Conservation (phyloP, 2,113 vertebrate genomes). For the Silurus asotus region DNA sequence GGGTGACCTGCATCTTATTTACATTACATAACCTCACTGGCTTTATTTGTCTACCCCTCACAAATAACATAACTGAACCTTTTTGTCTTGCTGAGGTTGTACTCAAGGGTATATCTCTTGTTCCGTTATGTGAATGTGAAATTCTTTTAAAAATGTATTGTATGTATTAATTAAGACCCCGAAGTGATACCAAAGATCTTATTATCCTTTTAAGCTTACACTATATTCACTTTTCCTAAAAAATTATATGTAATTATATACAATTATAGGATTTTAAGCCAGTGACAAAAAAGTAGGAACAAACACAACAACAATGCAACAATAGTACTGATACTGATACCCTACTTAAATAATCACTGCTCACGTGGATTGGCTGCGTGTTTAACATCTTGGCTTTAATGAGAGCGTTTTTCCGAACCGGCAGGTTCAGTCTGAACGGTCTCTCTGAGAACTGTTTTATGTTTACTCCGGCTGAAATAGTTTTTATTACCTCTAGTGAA, state of each 20-base stretch:
- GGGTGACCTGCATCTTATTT: conserved; percentile 3
- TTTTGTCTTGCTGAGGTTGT: background rate
- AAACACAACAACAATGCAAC: background rate
- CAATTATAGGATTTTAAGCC: no score
- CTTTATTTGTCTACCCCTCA: background rate
- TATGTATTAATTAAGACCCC: background rate
- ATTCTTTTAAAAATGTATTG: background rate
- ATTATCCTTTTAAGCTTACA: background rate
- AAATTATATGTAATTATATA: background rate
- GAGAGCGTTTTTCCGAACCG: background rate
- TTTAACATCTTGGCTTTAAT: conserved; percentile 3
- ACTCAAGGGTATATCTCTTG: background rate
- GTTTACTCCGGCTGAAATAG: background rate
- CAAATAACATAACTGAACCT: background rate
- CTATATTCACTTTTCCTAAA: background rate
- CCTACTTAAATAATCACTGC: background rate
- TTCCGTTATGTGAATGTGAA: background rate
- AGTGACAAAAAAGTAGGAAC: no score
- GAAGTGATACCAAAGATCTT: background rate
- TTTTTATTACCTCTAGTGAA: background rate
- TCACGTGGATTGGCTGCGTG: background rate
- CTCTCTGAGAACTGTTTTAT: background rate
- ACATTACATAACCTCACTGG: background rate
- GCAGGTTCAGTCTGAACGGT: background rate
- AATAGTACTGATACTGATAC: background rate